Percentiles rank a stretch among this genome's conserved stretches.
phyloP scores from a whole-genome alignment of 2,888 invertebrate species.

The Keiferia lycopersicella region DNA sequence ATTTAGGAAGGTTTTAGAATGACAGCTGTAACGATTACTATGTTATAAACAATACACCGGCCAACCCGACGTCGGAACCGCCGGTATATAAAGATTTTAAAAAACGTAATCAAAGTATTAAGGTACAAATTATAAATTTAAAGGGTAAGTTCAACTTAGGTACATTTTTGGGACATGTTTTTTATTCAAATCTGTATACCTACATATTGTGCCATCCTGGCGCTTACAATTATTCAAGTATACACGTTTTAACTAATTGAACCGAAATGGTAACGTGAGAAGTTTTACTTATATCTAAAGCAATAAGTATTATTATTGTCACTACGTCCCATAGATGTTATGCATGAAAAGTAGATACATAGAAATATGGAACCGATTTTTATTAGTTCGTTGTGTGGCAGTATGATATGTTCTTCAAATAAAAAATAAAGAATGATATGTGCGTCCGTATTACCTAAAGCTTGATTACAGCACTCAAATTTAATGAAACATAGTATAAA shows the following conservation, averaged over 20 bases:
- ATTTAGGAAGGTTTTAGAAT: no score
- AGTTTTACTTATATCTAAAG: conserved; percentile 40
- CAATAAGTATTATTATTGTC: conserved; percentile 37
- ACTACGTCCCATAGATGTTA: background rate
- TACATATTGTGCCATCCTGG: no score
- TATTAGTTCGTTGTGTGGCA: background rate
- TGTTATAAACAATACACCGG: no score
- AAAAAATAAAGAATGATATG: background rate
- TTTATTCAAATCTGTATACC: background rate
- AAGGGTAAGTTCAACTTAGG: no score
- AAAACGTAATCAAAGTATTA: no score
- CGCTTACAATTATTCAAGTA: background rate
- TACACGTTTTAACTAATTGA: background rate
- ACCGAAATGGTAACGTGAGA: conserved; percentile 32
- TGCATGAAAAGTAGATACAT: conserved; percentile 32
- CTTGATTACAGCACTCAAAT: background rate
- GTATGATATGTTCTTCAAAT: conserved; percentile 1
- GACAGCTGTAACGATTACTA: no score
- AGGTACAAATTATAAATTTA: no score
- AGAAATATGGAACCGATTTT: background rate
- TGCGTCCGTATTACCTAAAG: background rate
- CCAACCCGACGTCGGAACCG: no score
- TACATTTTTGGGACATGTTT: no score
- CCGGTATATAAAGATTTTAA: no score
- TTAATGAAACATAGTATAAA: no score